A percentile compares a stretch with the other conserved stretches of the same genome.
phyloP scores from a whole-genome alignment of 2,888 invertebrate species.

The Chaitophorus viminalis region DNA sequence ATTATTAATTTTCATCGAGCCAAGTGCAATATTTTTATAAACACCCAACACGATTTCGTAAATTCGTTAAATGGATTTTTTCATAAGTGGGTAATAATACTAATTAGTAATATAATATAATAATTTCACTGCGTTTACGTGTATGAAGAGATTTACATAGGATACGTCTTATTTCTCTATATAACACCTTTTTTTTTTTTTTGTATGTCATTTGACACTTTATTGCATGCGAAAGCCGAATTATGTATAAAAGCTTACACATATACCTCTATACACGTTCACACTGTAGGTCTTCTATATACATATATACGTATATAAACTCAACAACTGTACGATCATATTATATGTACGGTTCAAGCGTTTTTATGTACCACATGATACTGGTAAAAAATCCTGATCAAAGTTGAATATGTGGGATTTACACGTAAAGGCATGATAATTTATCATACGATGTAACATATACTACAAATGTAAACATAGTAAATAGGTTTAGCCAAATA shows the following conservation, averaged over 20 bases:
- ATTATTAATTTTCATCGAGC: too few relatives aligned
- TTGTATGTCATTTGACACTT: not conserved
- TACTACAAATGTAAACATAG: too few relatives aligned
- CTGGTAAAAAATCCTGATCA: not conserved
- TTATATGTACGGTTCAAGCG: not conserved
- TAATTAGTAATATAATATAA: too few relatives aligned
- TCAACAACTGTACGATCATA: not conserved
- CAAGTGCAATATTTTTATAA: too few relatives aligned
- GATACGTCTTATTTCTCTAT: not conserved
- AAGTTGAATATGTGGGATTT: not conserved
- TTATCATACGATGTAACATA: too few relatives aligned
- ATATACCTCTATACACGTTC: not conserved
- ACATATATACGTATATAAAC: not conserved
- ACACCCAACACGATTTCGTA: too few relatives aligned
- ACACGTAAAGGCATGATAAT: too few relatives aligned
- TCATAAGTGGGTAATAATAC: too few relatives aligned
- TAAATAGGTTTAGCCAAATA: too few relatives aligned
- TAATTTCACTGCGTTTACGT: too few relatives aligned
- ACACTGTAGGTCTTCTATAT: not conserved
- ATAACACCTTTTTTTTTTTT: not conserved
- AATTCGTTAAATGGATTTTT: too few relatives aligned
- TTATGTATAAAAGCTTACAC: not conserved
- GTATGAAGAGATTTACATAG: too few relatives aligned
- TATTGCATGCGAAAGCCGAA: not conserved
- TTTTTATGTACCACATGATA: not conserved